Evolutionary conservation across 2,113 vertebrate genomes (phyloP).

Genomic region (cat (Felis catus)): F.catus_Fca126_mat1.0 CM031417.1:143844001-143844500

Average conservation of each 20-base stretch:
- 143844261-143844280: no score
- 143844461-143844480: not conserved
- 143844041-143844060: accelerated
- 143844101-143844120: no score
- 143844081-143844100: accelerated
- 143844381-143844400: not conserved
- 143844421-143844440: not conserved
- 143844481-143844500: no score
- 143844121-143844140: not conserved
- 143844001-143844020: accelerated
- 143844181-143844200: accelerated
- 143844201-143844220: not conserved
- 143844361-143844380: conserved; percentile 4
- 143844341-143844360: not conserved
- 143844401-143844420: not conserved
- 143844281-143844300: no score
- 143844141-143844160: not conserved
- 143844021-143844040: accelerated
- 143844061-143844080: not conserved
- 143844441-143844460: not conserved
- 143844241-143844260: not conserved
- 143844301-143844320: no score
- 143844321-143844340: not conserved
- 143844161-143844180: not conserved
- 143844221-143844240: accelerated